Percentiles rank a stretch among this genome's conserved stretches.
These are phyloP conservation scores for Entelurus aequoreus DNA, from an alignment of 2,113 vertebrate genomes.

Conservation along the genomic window DNA sequence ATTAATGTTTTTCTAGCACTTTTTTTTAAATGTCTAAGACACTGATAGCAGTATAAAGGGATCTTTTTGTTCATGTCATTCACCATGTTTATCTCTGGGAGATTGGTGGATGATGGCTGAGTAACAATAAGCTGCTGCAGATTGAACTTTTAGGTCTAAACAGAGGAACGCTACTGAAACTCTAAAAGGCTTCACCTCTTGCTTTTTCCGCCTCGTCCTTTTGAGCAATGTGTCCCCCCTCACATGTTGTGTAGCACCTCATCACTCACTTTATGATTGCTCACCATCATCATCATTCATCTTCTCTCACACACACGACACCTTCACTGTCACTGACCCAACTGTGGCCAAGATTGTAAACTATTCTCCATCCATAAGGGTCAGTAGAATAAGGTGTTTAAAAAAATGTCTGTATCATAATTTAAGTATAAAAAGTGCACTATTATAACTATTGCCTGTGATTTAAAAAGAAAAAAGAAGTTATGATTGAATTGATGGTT, in stretches of 20 bases:
- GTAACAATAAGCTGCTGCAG: constrained; percentile 15
- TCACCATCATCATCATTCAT: constrained; percentile 44
- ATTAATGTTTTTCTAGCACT: not conserved
- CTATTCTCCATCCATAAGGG: constrained; percentile 69
- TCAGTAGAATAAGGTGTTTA: constrained; percentile 73
- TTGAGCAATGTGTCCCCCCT: constrained; percentile 34
- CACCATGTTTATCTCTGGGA: constrained; percentile 26
- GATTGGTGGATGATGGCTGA: constrained; percentile 16
- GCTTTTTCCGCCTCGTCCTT: constrained; percentile 31
- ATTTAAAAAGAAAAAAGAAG: constrained; percentile 62
- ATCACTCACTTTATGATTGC: constrained; percentile 49
- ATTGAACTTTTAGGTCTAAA: constrained; percentile 1
- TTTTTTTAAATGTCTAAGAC: not conserved
- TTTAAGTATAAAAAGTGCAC: constrained; percentile 78
- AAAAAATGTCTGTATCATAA: constrained; percentile 75
- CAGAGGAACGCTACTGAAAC: not conserved
- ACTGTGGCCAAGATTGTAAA: constrained; percentile 76
- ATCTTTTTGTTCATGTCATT: constrained; percentile 21
- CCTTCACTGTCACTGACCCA: constrained; percentile 62
- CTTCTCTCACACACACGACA: constrained; percentile 45
- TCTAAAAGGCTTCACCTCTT: constrained; percentile 31
- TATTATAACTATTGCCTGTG: constrained; percentile 79
- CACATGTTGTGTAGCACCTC: constrained; percentile 45
- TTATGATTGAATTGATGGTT: constrained; percentile 73
- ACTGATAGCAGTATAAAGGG: constrained; percentile 9